Evolutionary conservation across 2,888 invertebrate genomes (phyloP), one percentile per base, ranked within the genome.

Genomic region (Siphlonurus alternatus): DNA sequence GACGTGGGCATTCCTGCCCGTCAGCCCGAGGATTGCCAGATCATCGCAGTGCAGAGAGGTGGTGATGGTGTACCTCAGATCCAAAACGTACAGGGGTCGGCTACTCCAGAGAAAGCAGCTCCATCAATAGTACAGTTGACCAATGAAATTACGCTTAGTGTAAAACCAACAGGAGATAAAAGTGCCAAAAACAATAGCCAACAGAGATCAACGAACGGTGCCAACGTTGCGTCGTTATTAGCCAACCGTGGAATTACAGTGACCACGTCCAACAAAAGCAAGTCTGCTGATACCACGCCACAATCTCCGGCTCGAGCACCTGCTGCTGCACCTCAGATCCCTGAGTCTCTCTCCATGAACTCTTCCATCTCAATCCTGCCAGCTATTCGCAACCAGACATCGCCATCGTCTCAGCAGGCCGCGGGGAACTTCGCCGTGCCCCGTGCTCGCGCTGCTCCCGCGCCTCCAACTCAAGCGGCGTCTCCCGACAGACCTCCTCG

Each of bases 161-260:
- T 56, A 7, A n/a, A 56, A 22, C 56, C 62, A 10, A 23, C 19
- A n/a, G 63, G 64, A 53, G 23, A 56, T n/a, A n/a, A n/a, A n/a
- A n/a, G n/a, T n/a, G 7, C 56, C 5, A n/a, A 5, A 5, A 22
- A 62, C 20, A 53, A 63, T 22, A 18, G 23, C 10, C 38, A 59
- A 3, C 62, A 38, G 15, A 38, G 15, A 38, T 38, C 38, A 10
- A n/a, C n/a, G n/a, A n/a, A n/a, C n/a, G 38, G 38, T 38, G 38
- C 38, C 15, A 38, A 38, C 38, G 88, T 89, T 71, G 88, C 89
- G 0, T 86, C 85, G 72, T 85, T 89, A 65, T 74, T 89, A 65
- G 88, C 88, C 2, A 85, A 86, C 3, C 78, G 89, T 66, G 89
- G 89, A 1, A 89, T 89, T 64, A 88, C 88, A 51, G 83, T 89